Conservation (phyloP, 2,113 vertebrate species). For the Festucalex cinctus region DNA sequence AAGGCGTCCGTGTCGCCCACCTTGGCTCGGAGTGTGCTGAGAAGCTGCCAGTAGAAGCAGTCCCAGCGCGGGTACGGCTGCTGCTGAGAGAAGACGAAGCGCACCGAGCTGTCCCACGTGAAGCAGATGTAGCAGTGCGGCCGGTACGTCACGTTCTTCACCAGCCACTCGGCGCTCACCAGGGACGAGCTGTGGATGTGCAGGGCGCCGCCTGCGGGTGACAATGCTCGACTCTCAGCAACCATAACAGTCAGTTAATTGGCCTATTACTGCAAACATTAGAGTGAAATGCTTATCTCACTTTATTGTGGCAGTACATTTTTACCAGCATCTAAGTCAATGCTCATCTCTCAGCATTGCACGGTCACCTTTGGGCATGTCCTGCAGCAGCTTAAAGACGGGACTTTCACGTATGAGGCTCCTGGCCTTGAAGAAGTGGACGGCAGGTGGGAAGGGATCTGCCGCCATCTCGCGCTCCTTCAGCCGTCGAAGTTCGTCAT, state of each 20-base stretch:
- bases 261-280: too few species aligned
- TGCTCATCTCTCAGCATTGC: not conserved
- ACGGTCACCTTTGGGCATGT: constrained; percentile 89
- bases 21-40: constrained; percentile 69
- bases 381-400: constrained; percentile 79
- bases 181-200: constrained; percentile 82
- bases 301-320: not conserved
- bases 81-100: constrained; percentile 77
- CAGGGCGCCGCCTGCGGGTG: constrained; percentile 77
- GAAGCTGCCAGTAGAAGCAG: constrained; percentile 79
- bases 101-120: constrained; percentile 60
- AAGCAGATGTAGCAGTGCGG: constrained; percentile 85
- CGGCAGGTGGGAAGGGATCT: constrained; percentile 76
- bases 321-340: too few species aligned
- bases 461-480: constrained; percentile 75
- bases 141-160: constrained; percentile 84
- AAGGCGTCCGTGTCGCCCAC: constrained; percentile 66
- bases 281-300: not conserved
- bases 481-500: constrained; percentile 62
- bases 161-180: constrained; percentile 81
- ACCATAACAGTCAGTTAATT: not conserved
- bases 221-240: not conserved
- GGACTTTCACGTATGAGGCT: constrained; percentile 76
- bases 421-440: constrained; percentile 86
- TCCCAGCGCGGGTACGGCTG: constrained; percentile 60